A percentile compares a stretch with the other conserved stretches of the same genome.
phyloP scores from a whole-genome alignment of 1,140 invertebrate genomes.

The Drosophila littoralis region DNA sequence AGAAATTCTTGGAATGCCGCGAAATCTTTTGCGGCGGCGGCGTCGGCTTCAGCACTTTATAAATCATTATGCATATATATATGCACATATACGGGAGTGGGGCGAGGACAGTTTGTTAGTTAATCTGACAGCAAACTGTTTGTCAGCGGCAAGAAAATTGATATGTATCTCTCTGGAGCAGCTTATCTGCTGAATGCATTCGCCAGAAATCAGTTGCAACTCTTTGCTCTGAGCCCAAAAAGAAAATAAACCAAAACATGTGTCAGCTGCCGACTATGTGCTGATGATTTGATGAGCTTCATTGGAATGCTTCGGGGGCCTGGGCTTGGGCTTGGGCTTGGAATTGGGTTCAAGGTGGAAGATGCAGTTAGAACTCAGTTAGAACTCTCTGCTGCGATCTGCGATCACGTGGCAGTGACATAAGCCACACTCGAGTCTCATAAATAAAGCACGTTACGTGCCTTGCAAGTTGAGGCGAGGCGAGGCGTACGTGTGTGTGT shows the following conservation, averaged over 20 bases:
- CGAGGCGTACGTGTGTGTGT: background rate
- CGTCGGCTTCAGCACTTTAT: slow-evolving; percentile 68
- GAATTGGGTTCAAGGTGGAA: slow-evolving; percentile 64
- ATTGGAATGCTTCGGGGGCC: slow-evolving; percentile 62
- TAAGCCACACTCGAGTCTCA: slow-evolving; percentile 28
- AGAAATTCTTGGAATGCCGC: slow-evolving; percentile 71
- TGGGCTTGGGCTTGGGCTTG: background rate
- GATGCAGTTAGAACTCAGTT: slow-evolving; percentile 58
- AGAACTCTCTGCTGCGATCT: slow-evolving; percentile 49
- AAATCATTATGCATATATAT: slow-evolving; percentile 56
- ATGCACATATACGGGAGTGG: slow-evolving; percentile 1
- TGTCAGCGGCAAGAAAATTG: slow-evolving; percentile 53
- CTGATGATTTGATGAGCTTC: slow-evolving; percentile 51
- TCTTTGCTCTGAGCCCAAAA: too few relatives aligned
- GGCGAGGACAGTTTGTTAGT: slow-evolving; percentile 64
- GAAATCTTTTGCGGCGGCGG: slow-evolving; percentile 54
- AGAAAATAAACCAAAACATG: slow-evolving; percentile 12
- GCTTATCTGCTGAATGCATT: slow-evolving; percentile 61
- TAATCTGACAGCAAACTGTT: slow-evolving; percentile 75
- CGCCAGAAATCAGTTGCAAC: slow-evolving; percentile 36
- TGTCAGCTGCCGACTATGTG: slow-evolving; percentile 65
- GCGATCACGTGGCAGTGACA: slow-evolving; percentile 62
- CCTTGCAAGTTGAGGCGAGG: slow-evolving; percentile 27
- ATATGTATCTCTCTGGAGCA: slow-evolving; percentile 54
- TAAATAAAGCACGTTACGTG: slow-evolving; percentile 64